These are phyloP conservation scores for Promerops cafer DNA, from an alignment of 2,113 vertebrate genomes.

Conservation along the genomic window DNA sequence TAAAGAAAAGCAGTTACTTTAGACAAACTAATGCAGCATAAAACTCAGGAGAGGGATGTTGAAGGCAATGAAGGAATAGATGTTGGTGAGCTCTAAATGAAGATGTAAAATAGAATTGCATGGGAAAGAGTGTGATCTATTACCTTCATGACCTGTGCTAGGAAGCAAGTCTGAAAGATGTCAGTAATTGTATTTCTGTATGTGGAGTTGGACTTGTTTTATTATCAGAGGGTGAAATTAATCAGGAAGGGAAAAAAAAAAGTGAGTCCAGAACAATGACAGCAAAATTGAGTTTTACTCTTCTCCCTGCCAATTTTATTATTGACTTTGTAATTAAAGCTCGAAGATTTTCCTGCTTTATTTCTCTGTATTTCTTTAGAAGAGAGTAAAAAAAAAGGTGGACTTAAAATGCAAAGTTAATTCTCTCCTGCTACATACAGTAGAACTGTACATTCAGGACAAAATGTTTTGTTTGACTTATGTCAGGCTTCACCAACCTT, in stretches of 20 bases:
- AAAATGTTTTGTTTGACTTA: background rate
- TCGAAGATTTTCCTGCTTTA: background rate
- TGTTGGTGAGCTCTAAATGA: background rate
- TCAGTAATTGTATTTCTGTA: background rate
- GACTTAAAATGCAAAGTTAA: background rate
- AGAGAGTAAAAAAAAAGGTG: background rate
- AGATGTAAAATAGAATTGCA: background rate
- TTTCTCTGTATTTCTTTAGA: background rate
- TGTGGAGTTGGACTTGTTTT: background rate
- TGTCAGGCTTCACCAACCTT: background rate
- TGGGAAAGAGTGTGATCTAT: background rate
- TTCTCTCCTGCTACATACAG: background rate
- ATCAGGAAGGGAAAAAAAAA: background rate
- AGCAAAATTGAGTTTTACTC: background rate
- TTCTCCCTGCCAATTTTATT: background rate
- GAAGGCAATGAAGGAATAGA: background rate
- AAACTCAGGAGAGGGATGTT: background rate
- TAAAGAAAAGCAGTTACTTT: background rate
- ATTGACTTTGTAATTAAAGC: background rate
- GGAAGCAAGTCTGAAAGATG: background rate
- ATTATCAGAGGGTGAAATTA: background rate
- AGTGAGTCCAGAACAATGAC: background rate
- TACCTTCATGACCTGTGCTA: background rate
- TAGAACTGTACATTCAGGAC: background rate
- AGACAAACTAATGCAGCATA: background rate